A percentile compares a stretch with the other conserved stretches of the same genome.
Conservation (phyloP, 2,888 invertebrate species). For the Xestobium rufovillosum region DNA sequence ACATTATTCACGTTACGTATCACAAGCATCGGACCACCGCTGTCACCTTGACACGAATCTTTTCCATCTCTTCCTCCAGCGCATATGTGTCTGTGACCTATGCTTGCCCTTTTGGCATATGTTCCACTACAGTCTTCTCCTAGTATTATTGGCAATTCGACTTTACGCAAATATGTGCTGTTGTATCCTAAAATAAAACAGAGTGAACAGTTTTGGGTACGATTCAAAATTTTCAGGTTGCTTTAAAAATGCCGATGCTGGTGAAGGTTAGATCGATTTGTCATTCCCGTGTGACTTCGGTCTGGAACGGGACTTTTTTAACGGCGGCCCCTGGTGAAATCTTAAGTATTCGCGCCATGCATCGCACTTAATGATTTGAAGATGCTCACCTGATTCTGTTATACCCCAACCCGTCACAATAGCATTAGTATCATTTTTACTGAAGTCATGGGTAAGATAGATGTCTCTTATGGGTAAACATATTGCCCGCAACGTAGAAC, state of each 20-base stretch:
- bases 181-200: constrained; percentile 28
- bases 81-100: constrained; percentile 48
- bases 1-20: no score
- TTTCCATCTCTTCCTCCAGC: constrained; percentile 52
- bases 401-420: constrained; percentile 71
- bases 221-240: no score
- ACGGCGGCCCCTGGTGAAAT: no score
- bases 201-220: no score
- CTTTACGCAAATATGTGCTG: constrained; percentile 41
- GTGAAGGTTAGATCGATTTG: no score
- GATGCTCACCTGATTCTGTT: constrained; percentile 51
- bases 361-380: constrained; percentile 11
- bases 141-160: constrained; percentile 39
- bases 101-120: constrained; percentile 28
- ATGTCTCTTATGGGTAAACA: constrained; percentile 45
- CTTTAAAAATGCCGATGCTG: no score
- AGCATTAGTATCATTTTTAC: constrained; percentile 46
- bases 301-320: no score
- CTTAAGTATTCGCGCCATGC: constrained; percentile 7
- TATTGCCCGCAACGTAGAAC: no score
- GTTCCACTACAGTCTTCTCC: constrained; percentile 32
- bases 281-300: no score
- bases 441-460: no score
- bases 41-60: constrained; percentile 62
- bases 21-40: constrained; percentile 58